phyloP scores from a whole-genome alignment of 2,888 invertebrate genomes.

The Eristalis arbustorum region DNA sequence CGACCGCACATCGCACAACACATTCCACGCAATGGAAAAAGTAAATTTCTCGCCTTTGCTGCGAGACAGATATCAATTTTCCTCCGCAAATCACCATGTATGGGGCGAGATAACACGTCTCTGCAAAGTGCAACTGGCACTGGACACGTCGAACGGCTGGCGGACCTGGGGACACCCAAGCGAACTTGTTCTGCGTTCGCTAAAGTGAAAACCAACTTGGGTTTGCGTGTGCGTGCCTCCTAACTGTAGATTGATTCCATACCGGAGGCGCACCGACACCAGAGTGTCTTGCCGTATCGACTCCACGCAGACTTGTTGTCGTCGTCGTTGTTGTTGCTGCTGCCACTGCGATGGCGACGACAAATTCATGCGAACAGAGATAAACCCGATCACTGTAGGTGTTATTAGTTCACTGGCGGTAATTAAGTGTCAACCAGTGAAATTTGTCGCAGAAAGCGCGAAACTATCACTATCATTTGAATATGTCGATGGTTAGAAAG shows the following conservation, averaged over 20 bases:
- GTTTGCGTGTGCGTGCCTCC: slow-evolving; percentile 44
- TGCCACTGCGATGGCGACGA: background rate
- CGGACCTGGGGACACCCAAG: slow-evolving; percentile 13
- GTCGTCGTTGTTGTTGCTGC: slow-evolving; percentile 9
- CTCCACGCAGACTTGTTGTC: slow-evolving; percentile 51
- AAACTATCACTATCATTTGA: slow-evolving; percentile 44
- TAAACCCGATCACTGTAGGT: slow-evolving; percentile 19
- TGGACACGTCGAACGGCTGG: slow-evolving; percentile 47
- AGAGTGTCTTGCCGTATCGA: background rate
- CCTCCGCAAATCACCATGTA: slow-evolving; percentile 39
- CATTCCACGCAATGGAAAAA: slow-evolving; percentile 39
- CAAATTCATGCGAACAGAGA: slow-evolving; percentile 41
- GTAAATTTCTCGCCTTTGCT: slow-evolving; percentile 23
- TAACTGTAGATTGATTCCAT: slow-evolving; percentile 44
- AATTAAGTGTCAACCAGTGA: slow-evolving; percentile 65
- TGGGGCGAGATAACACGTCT: slow-evolving; percentile 31
- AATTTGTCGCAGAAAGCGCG: slow-evolving; percentile 42
- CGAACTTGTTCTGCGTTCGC: slow-evolving; percentile 38
- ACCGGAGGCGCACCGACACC: slow-evolving; percentile 3
- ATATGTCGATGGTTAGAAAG: background rate
- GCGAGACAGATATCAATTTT: slow-evolving; percentile 37
- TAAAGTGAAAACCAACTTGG: slow-evolving; percentile 48
- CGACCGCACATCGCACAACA: background rate
- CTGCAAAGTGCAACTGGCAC: slow-evolving; percentile 41
- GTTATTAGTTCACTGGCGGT: slow-evolving; percentile 42